Evolutionary conservation across 37 sponge, comb jelly and placozoan genomes (phyloP).

Genomic region (Aplysina aerophoba): DNA sequence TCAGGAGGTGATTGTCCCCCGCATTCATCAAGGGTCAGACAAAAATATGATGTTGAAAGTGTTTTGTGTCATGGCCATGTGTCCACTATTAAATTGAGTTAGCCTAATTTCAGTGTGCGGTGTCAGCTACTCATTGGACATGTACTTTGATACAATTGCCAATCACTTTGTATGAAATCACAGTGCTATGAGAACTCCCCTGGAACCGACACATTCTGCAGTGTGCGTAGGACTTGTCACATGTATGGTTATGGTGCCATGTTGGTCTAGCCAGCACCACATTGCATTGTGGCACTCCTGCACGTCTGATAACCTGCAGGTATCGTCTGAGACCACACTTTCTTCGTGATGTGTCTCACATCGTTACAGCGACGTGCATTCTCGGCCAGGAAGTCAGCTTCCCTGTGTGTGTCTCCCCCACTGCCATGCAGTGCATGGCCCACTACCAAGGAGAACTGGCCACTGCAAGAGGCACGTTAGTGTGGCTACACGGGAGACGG

Average conservation of each 20-base stretch:
- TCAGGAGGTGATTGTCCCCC: conserved; percentile 61
- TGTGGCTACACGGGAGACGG: not conserved
- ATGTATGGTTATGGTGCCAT: no score
- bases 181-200: no score
- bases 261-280: not conserved
- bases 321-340: conserved; percentile 73
- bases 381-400: conserved; percentile 71
- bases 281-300: not conserved
- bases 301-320: conserved; percentile 32
- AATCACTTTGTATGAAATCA: no score
- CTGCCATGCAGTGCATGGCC: conserved; percentile 91
- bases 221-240: no score
- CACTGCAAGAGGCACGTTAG: conserved; percentile 78
- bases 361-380: conserved; percentile 43
- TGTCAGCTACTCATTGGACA: no score
- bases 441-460: conserved; percentile 86
- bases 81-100: no score
- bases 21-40: no score
- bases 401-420: conserved; percentile 88
- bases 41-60: no score
- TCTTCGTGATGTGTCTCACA: conserved; percentile 72
- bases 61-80: no score
- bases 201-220: no score
- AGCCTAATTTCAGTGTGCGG: no score
- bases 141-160: no score